These are phyloP conservation scores for Arnoldichthys spilopterus DNA, from an alignment of 2,797 vertebrate species.

Conservation along the genomic window DNA sequence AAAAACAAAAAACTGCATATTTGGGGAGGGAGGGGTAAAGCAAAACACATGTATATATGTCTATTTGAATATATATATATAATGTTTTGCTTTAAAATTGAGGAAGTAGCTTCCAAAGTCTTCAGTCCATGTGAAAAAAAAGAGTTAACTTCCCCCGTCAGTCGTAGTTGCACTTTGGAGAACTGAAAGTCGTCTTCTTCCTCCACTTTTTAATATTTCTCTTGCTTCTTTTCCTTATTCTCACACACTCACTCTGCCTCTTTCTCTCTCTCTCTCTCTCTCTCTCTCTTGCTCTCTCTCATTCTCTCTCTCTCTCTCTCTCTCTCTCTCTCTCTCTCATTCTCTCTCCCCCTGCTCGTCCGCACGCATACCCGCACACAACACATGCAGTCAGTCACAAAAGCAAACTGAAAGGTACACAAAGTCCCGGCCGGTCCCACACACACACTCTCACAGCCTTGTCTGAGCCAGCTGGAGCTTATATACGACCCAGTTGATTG, in stretches of 20 bases:
- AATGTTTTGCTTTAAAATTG: not conserved
- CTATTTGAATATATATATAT: not conserved
- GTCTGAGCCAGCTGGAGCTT: conserved; percentile 83
- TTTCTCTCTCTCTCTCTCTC: not conserved
- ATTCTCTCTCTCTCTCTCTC: not conserved
- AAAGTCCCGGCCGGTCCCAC: conserved; percentile 84
- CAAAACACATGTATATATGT: not conserved
- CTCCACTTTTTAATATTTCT: not conserved
- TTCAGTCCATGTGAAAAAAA: conserved; percentile 15
- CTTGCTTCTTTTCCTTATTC: not conserved
- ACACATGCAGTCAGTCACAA: conserved; percentile 49
- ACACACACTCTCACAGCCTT: conserved; percentile 70
- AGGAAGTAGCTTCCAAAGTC: conserved; percentile 56
- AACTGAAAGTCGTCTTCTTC: conserved; percentile 22
- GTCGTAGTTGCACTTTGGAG: conserved; percentile 16
- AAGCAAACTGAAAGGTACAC: conserved; percentile 65
- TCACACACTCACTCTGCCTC: conserved; percentile 5
- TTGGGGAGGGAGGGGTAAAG: too few relatives aligned
- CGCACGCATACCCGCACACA: conserved; percentile 15
- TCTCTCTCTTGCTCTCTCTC: not conserved
- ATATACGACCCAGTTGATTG: conserved; percentile 93
- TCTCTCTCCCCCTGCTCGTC: not conserved
- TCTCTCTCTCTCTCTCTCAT: not conserved
- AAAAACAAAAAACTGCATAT: too few relatives aligned
- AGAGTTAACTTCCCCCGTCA: conserved; percentile 45